phyloP scores from a whole-genome alignment of 2,888 invertebrate species.

The Ectemnius cavifrons region DNA sequence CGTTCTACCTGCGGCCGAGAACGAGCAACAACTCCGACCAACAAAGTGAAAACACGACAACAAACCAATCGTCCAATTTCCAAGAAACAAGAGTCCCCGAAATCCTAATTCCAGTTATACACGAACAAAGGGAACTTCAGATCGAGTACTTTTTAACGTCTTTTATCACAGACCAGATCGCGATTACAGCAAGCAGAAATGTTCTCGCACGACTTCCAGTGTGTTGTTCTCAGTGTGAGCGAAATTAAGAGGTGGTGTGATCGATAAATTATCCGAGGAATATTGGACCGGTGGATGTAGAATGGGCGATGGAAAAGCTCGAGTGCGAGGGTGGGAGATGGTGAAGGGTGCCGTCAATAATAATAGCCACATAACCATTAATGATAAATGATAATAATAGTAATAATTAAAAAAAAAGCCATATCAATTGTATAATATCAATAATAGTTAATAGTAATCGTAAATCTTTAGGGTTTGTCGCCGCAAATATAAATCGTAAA shows the following conservation, averaged over 20 bases:
- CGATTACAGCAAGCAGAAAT: conserved; percentile 33
- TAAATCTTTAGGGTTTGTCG: conserved; percentile 33
- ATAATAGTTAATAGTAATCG: conserved; percentile 34
- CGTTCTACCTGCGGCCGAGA: too few relatives aligned
- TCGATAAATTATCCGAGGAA: background rate
- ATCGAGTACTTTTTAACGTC: conserved; percentile 17
- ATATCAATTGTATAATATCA: conserved; percentile 26
- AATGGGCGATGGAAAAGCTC: background rate
- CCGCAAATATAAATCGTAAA: conserved; percentile 39
- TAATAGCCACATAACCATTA: conserved; percentile 19
- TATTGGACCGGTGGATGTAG: background rate
- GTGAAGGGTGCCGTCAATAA: background rate
- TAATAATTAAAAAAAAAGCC: conserved; percentile 16
- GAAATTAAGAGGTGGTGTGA: too few relatives aligned
- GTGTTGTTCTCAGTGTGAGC: background rate
- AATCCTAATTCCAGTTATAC: too few relatives aligned
- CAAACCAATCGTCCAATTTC: too few relatives aligned
- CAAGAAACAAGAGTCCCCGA: too few relatives aligned
- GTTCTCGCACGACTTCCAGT: background rate
- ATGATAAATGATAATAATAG: conserved; percentile 33
- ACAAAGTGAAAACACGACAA: too few relatives aligned
- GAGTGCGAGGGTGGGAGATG: background rate
- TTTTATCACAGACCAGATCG: conserved; percentile 39
- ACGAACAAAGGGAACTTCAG: background rate
- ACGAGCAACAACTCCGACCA: too few relatives aligned